Evolutionary conservation across 2,888 invertebrate genomes (phyloP).

Genomic region (Alcis repandata): DNA sequence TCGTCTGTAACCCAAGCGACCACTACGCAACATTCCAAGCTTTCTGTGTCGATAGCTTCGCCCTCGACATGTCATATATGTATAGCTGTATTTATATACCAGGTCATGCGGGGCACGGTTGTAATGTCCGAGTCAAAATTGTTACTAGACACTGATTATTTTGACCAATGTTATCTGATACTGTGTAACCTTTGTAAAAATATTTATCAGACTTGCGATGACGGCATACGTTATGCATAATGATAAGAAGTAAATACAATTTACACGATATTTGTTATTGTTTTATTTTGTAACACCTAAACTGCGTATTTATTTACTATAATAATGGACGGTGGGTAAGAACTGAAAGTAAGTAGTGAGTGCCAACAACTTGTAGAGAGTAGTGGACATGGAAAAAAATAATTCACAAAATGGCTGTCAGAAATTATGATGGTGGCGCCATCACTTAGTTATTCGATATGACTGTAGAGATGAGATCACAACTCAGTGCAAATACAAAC

Average conservation of each 20-base stretch:
- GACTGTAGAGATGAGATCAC: too few relatives aligned
- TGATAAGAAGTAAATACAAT: conserved; percentile 86
- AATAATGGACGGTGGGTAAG: background rate
- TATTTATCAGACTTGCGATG: conserved; percentile 78
- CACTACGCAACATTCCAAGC: conserved; percentile 74
- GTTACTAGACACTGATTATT: conserved; percentile 79
- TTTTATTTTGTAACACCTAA: conserved; percentile 71
- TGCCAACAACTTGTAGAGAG: too few relatives aligned
- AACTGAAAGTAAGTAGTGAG: too few relatives aligned
- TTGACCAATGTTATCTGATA: conserved; percentile 85
- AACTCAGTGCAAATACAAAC: too few relatives aligned
- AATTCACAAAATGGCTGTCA: too few relatives aligned
- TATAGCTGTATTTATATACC: background rate
- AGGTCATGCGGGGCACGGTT: conserved; percentile 27
- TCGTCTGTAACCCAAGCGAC: conserved; percentile 36
- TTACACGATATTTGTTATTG: conserved; percentile 76
- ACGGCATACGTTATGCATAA: conserved; percentile 80
- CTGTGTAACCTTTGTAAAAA: conserved; percentile 84
- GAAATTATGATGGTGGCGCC: too few relatives aligned
- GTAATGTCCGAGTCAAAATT: conserved; percentile 51
- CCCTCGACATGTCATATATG: conserved; percentile 37
- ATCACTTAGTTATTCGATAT: too few relatives aligned
- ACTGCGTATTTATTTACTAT: background rate
- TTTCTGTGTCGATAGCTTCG: conserved; percentile 70
- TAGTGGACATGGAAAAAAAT: too few relatives aligned